phyloP scores from a whole-genome alignment of 2,113 vertebrate genomes.

The Neopipo cinnamomea region DNA sequence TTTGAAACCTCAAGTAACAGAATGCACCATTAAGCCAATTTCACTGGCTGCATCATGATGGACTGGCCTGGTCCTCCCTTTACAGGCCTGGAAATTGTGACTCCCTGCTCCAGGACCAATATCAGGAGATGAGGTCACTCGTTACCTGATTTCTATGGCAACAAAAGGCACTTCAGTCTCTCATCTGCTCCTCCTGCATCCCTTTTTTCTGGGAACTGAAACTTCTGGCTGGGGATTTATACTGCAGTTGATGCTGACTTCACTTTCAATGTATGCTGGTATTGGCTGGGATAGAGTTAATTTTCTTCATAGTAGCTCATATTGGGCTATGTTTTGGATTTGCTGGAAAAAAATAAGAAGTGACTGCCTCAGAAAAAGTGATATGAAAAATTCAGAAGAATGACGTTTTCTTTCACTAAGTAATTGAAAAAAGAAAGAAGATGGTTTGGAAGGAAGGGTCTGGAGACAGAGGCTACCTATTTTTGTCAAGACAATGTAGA shows the following conservation, averaged over 20 bases:
- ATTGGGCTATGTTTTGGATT: not conserved
- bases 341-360: not conserved
- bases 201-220: not conserved
- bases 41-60: not conserved
- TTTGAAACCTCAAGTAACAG: not conserved
- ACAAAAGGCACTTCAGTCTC: not conserved
- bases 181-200: not conserved
- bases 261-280: not conserved
- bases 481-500: not conserved
- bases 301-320: not conserved
- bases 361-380: not conserved
- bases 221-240: not conserved
- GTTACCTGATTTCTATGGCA: conserved; percentile 23
- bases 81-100: not conserved
- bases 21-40: not conserved
- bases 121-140: not conserved
- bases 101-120: not conserved
- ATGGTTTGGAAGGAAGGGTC: not conserved
- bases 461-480: conserved; percentile 3
- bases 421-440: not conserved
- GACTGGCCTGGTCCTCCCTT: not conserved
- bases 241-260: not conserved
- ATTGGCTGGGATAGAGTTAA: not conserved
- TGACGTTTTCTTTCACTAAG: not conserved
- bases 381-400: conserved; percentile 9